Conservation (phyloP, 2,113 vertebrate genomes). For the Axis porcinus region DNA sequence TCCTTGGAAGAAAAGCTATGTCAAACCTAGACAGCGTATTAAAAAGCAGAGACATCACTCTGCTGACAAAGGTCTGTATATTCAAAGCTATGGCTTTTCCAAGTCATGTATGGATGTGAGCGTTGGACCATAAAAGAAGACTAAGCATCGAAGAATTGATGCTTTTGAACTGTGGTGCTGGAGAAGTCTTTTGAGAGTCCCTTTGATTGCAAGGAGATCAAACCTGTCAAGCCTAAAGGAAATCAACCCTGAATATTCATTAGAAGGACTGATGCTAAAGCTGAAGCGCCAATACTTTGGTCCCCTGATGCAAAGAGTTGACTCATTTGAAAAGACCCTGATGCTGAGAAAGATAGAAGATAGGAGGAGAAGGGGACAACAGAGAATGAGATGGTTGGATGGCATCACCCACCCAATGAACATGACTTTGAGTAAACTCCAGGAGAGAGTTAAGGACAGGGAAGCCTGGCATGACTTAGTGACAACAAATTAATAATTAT, state of each 20-base stretch:
- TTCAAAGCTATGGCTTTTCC: neutral
- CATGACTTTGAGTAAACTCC: neutral
- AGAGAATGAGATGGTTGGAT: neutral
- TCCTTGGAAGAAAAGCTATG: neutral
- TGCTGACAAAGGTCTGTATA: neutral
- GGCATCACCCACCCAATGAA: neutral
- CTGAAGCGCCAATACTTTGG: neutral
- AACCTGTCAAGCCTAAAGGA: neutral
- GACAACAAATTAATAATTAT: neutral
- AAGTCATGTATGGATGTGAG: neutral
- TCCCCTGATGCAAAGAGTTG: neutral
- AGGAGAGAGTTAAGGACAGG: neutral
- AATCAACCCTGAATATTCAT: neutral
- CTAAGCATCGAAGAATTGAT: neutral
- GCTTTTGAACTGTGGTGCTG: neutral
- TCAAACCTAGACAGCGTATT: neutral
- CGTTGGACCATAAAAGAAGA: neutral
- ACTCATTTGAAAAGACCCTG: neutral
- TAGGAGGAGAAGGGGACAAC: neutral
- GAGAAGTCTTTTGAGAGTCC: neutral
- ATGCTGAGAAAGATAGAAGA: neutral
- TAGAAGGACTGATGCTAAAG: neutral
- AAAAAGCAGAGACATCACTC: neutral
- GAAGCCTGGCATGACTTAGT: neutral
- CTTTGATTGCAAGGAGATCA: neutral